A percentile compares a stretch with the other conserved stretches of the same genome.
phyloP scores from a whole-genome alignment of 2,797 vertebrate species.

The Acestrorhynchus altus region DNA sequence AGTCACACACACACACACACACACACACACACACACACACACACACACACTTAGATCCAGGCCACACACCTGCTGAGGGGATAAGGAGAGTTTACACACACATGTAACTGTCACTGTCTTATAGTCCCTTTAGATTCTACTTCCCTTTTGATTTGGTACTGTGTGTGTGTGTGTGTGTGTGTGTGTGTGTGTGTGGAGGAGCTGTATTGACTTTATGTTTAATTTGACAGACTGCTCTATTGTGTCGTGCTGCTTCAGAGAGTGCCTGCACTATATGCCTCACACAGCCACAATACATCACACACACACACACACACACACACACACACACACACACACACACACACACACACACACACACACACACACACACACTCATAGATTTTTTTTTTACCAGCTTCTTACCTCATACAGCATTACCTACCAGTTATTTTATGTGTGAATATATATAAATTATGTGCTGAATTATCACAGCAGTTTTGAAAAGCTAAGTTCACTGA shows the following conservation, averaged over 20 bases:
- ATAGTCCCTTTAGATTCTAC: neutral
- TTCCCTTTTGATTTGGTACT: constrained; percentile 20
- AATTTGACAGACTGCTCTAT: constrained; percentile 53
- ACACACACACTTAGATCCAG: constrained; percentile 13
- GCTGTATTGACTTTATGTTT: constrained; percentile 46
- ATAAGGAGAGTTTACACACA: no score
- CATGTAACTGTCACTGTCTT: neutral
- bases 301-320: constrained; percentile 19
- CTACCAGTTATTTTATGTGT: neutral
- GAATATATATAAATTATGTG: neutral
- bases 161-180: constrained; percentile 30
- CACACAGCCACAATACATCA: neutral
- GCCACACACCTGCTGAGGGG: no score
- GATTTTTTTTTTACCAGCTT: neutral
- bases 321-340: constrained; percentile 18
- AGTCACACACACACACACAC: no score
- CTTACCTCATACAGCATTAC: neutral
- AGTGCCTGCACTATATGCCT: constrained; percentile 25
- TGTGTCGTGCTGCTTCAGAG: constrained; percentile 43
- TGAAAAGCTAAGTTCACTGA: no score
- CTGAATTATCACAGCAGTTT: no score
- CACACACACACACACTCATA: neutral
- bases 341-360: constrained; percentile 23
- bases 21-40: neutral
- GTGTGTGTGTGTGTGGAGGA: constrained; percentile 32